A percentile compares a stretch with the other conserved stretches of the same genome.
phyloP scores from a whole-genome alignment of 2,797 vertebrate genomes.

The Loriculus beryllinus region DNA sequence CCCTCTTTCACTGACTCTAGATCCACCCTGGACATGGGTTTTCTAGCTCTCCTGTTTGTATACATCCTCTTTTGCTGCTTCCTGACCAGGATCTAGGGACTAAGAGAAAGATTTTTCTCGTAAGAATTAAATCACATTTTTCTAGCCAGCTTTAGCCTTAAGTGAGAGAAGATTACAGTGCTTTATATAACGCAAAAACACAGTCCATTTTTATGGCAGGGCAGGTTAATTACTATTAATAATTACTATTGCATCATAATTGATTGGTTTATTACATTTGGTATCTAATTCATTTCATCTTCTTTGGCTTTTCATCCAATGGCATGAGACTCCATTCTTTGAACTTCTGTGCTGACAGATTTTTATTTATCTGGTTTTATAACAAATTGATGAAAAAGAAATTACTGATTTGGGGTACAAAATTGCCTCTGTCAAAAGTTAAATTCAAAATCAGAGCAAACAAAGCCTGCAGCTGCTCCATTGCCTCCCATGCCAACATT shows the following conservation, averaged over 20 bases:
- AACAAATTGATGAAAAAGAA: conserved; percentile 8
- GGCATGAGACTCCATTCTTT: background rate
- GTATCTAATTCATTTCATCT: background rate
- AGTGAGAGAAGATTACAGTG: background rate
- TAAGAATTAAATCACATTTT: background rate
- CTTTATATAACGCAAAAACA: background rate
- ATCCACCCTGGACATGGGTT: background rate
- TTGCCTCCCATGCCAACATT: background rate
- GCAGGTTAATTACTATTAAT: too few relatives aligned
- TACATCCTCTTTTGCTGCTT: background rate
- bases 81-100: background rate
- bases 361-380: background rate
- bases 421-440: background rate
- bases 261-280: background rate
- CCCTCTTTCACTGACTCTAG: background rate
- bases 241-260: background rate
- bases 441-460: conserved; percentile 15
- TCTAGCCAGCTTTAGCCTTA: background rate
- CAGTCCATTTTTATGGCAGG: background rate
- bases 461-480: background rate
- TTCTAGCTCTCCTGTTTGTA: background rate
- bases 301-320: background rate
- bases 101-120: background rate
- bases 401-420: background rate
- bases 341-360: background rate